Conservation (phyloP, 2,888 invertebrate species). For the Nycteola revayana region DNA sequence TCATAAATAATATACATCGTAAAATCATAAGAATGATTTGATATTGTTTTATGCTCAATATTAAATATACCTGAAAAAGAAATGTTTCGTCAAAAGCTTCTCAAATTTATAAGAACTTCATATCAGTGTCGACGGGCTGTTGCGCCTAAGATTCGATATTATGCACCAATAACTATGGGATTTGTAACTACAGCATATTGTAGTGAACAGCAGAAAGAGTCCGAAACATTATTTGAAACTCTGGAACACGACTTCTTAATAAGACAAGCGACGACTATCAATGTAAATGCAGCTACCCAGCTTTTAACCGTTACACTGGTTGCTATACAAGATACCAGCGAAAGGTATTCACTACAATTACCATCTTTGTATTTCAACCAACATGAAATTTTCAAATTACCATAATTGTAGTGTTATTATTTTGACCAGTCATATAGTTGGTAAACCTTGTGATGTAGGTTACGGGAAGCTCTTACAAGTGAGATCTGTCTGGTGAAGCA, state of each 20-base stretch:
- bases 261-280: constrained; percentile 77
- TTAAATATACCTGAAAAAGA: constrained; percentile 21
- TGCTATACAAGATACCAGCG: constrained; percentile 79
- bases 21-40: too few relatives aligned
- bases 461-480: constrained; percentile 61
- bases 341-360: constrained; percentile 53
- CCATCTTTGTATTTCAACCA: not conserved
- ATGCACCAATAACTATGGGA: constrained; percentile 52
- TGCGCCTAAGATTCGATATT: constrained; percentile 40
- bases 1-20: too few relatives aligned
- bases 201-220: constrained; percentile 45
- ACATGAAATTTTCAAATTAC: too few relatives aligned
- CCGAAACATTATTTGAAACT: constrained; percentile 42
- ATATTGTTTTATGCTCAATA: too few relatives aligned
- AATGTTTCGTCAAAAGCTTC: constrained; percentile 59
- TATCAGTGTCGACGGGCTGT: constrained; percentile 37
- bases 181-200: constrained; percentile 53
- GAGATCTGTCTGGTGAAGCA: constrained; percentile 72
- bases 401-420: too few relatives aligned
- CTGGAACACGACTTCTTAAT: constrained; percentile 79
- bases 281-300: constrained; percentile 79
- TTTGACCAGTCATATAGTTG: not conserved
- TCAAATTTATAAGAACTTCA: constrained; percentile 42
- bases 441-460: constrained; percentile 36
- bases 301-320: constrained; percentile 76